A percentile compares a stretch with the other conserved stretches of the same genome.
phyloP scores from a whole-genome alignment of 2,797 vertebrate species.

The Mormyrus hasselquistii region DNA sequence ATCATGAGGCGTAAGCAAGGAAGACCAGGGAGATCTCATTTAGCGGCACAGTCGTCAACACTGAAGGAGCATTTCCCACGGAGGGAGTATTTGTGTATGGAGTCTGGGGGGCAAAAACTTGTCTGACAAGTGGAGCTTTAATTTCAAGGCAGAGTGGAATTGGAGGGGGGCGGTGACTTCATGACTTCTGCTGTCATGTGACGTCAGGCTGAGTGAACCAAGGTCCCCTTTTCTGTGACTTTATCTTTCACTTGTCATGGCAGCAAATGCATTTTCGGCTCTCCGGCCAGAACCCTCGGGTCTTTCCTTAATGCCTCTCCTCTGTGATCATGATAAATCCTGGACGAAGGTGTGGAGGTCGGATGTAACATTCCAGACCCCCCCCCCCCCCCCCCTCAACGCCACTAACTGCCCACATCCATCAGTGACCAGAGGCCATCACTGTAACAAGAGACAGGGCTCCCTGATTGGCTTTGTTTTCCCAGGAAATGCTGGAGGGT shows the following conservation, averaged over 20 bases:
- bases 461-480: constrained; percentile 18
- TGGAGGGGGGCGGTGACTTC: neutral
- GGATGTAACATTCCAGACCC: neutral
- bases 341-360: constrained; percentile 28
- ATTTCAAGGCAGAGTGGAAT: neutral
- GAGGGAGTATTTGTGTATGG: neutral
- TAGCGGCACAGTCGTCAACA: neutral
- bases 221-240: neutral
- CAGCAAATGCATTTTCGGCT: neutral
- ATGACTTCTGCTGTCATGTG: neutral
- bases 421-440: neutral
- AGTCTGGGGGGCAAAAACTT: neutral
- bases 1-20: neutral
- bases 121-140: neutral
- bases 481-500: constrained; percentile 1
- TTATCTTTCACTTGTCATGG: neutral
- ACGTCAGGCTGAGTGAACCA: neutral
- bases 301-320: neutral
- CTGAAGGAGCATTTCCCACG: neutral
- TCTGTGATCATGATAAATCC: constrained; percentile 47
- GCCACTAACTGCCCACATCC: constrained; percentile 14
- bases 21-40: neutral
- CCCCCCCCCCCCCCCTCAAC: constrained; percentile 2
- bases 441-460: constrained; percentile 12
- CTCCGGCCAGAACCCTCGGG: neutral